Base-by-base conservation (phyloP, 1,140 invertebrate genomes). In the Bombus superbus region DNA sequence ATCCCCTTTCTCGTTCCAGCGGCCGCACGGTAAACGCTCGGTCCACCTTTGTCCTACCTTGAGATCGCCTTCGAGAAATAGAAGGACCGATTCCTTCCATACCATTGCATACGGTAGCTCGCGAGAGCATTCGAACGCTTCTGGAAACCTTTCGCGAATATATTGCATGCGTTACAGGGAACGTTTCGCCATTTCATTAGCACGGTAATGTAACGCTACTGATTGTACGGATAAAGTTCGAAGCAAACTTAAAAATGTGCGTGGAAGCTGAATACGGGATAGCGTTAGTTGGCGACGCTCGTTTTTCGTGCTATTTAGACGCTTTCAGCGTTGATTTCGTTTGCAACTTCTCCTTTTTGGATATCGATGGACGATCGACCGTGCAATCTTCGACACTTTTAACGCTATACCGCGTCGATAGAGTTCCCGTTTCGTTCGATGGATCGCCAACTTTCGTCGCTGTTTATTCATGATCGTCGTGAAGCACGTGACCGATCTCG, bases 21-120 rank as follows among this genome's bases (percentile, higher is more conserved):
- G 35, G 25, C 35, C 42, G 57, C n/a, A 69, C 69, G 62, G 64
- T 86, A 75, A 88, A 83, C 25, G 38, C 64, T 18, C 38, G 35
- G 35, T 42, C 71, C 15, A 57, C 64, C 40, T n/a, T 66, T 38
- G 40, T 38, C 74, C 47, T 72, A 66, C 71, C 74, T 77, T 40
- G 38, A 64, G 44, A 88, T 85, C 59, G 47, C 13, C 40, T 47
- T 28, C 22, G 59, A 47, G 38, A 62, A 68, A 76, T 81, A 73
- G 47, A n/a, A 72, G 79, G 22, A 47, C 64, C 77, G 59, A 75
- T 44, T 87, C 79, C 62, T 77, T 2, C 38, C 35, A 8, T 38
- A 47, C 40, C 68, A 62, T 85, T 44, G 5, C 72, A 32, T 40
- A 57, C 32, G 69, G 13, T 66, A 18, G 44, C 42, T 28, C 28